Base-by-base conservation (phyloP, 2,888 invertebrate species). In the Elegia similella region DNA sequence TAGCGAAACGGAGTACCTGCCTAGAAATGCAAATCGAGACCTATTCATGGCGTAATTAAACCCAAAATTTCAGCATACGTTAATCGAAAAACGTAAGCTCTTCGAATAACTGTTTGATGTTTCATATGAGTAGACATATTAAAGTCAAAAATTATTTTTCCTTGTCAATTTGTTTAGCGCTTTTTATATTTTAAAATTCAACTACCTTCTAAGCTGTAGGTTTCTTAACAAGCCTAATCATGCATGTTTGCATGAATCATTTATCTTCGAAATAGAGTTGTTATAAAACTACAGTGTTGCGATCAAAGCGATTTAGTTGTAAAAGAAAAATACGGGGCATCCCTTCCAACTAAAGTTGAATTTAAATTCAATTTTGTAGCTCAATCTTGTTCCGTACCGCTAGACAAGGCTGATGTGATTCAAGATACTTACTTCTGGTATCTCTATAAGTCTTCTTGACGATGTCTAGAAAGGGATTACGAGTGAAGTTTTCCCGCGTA, bases 381-480 rank as follows among this genome's bases (percentile, higher is more conserved):
- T 38, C 12, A 38, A 38, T 38, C 38, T 38, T 38, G 38, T 12
- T 38, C 38, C 38, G 10, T 38, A 12, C n/a, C 38, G 38, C 38
- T 38, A n/a, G 38, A 38, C 43, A 57, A 48, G 48, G 38, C 38
- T 12, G 38, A 44, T 15, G 17, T 44, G 44, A 15, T 30, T 29
- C 23, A 17, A 50, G 34, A 29, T 56, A 79, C 96, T 94, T 88
- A 98, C 98, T 97, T 92, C 98, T 93, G n/a, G 97, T 96, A 70
- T 96, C 96, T 62, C 93, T 93, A 77, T 95, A 96, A 0, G 98
- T 98, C 66, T 96, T 95, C 58, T 95, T 93, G 42, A 98, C 95
- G 64, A 98, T 94, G 58, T 94, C 93, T 71, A 95, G 92, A 80
- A 98, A 98, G 0, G 98, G 98, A 91, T 98, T 98, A 52, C 94